Conservation (phyloP, 1,140 invertebrate genomes). For the Drosophila sulfurigaster region DNA sequence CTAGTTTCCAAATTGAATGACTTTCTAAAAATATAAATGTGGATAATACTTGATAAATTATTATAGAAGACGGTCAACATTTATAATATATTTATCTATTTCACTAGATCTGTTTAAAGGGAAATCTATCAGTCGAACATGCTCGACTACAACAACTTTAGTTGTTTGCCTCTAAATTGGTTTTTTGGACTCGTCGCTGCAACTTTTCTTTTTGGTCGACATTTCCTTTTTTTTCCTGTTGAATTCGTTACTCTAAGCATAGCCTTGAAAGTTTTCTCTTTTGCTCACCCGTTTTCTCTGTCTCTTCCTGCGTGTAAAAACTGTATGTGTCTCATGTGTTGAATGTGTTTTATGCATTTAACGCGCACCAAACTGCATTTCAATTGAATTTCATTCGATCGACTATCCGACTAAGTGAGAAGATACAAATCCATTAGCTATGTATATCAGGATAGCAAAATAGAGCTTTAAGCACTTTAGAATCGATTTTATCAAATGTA, state of each 20-base stretch:
- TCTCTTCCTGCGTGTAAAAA: background rate
- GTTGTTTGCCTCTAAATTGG: conserved; percentile 63
- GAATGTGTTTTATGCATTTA: conserved; percentile 59
- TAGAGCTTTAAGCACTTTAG: background rate
- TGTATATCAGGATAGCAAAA: too few species aligned
- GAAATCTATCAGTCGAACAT: background rate
- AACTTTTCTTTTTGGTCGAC: conserved; percentile 19
- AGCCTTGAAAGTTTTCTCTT: conserved; percentile 41
- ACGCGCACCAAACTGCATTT: conserved; percentile 62
- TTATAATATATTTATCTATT: too few species aligned
- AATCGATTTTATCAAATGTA: too few species aligned
- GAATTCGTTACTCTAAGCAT: conserved; percentile 22
- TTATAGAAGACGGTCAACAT: background rate
- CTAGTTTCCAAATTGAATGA: background rate
- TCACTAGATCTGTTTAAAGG: background rate
- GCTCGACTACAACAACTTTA: background rate
- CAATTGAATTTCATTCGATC: conserved; percentile 32
- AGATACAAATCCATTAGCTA: background rate
- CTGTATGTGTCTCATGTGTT: conserved; percentile 59
- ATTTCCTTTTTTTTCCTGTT: conserved; percentile 29
- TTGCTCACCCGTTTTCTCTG: conserved; percentile 10
- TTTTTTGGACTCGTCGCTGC: conserved; percentile 51
- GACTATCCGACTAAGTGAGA: background rate
- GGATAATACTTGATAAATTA: background rate
- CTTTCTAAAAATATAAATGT: background rate